Percentiles rank a stretch among this genome's conserved stretches.
phyloP scores from a whole-genome alignment of 2,888 invertebrate genomes.

The Sipha maydis region DNA sequence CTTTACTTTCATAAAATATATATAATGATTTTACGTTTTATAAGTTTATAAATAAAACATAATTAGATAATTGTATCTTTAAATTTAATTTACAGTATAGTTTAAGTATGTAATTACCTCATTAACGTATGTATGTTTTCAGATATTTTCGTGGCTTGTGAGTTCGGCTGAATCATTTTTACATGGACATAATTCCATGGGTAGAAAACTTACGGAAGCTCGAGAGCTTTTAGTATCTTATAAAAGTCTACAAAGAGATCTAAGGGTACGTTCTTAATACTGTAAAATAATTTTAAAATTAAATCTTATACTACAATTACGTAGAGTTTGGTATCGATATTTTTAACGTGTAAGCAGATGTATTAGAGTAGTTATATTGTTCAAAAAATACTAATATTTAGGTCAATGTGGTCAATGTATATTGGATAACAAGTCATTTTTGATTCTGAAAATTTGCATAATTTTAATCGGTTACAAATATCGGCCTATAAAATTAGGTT shows the following conservation, averaged over 20 bases:
- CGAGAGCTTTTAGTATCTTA: conserved; percentile 80
- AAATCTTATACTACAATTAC: not conserved
- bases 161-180: conserved; percentile 80
- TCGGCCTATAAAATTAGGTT: not conserved
- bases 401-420: not conserved
- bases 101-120: not conserved
- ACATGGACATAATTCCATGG: conserved; percentile 79
- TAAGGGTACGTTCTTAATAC: conserved; percentile 71
- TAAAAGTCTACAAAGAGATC: conserved; percentile 77
- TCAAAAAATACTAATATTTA: not conserved
- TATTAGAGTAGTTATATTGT: not conserved
- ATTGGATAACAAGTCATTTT: not conserved
- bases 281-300: not conserved
- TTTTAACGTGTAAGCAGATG: not conserved
- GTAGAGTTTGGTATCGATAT: not conserved
- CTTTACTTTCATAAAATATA: not conserved
- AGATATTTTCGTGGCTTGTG: conserved; percentile 78
- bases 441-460: not conserved
- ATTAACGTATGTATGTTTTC: conserved; percentile 54
- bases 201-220: conserved; percentile 75
- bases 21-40: not conserved
- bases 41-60: not conserved
- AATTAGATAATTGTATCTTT: not conserved
- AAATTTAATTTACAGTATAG: not conserved
- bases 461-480: not conserved